phyloP scores from a whole-genome alignment of 2,797 vertebrate genomes.

The Myripristis murdjan region DNA sequence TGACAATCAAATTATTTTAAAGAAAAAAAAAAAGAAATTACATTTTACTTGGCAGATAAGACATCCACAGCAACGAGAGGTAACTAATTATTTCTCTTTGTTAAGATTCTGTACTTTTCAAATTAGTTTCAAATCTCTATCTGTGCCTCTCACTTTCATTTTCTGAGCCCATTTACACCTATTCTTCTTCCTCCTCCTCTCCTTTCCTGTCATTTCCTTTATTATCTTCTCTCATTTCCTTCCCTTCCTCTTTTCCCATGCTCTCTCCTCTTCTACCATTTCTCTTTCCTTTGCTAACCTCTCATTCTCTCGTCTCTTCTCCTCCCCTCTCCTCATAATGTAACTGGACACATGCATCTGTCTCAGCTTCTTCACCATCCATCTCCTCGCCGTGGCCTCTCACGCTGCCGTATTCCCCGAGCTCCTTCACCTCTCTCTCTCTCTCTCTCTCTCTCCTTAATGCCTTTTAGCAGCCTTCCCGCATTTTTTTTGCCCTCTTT shows the following conservation, averaged over 20 bases:
- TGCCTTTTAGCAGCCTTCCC: too few relatives aligned
- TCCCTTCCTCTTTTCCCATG: background rate
- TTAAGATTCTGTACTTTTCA: too few relatives aligned
- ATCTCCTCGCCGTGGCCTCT: background rate
- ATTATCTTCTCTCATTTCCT: background rate
- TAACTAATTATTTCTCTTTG: too few relatives aligned
- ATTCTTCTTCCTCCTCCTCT: background rate
- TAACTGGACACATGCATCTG: slow-evolving; percentile 6
- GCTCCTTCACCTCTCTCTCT: background rate
- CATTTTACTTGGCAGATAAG: too few relatives aligned
- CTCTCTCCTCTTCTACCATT: too few relatives aligned
- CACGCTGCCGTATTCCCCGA: background rate
- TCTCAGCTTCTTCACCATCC: slow-evolving; percentile 5
- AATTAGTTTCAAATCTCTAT: too few relatives aligned
- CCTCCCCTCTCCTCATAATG: background rate
- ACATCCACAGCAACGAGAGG: too few relatives aligned
- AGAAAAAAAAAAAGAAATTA: too few relatives aligned
- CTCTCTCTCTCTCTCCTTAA: too few relatives aligned
- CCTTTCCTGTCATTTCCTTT: background rate
- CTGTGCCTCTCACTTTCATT: background rate
- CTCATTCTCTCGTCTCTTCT: background rate
- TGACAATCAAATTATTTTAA: too few relatives aligned
- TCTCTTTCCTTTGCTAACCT: too few relatives aligned
- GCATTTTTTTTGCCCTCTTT: too few relatives aligned
- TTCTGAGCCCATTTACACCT: background rate